Base-by-base conservation (phyloP, 2,797 vertebrate genomes). In the Sparus aurata region DNA sequence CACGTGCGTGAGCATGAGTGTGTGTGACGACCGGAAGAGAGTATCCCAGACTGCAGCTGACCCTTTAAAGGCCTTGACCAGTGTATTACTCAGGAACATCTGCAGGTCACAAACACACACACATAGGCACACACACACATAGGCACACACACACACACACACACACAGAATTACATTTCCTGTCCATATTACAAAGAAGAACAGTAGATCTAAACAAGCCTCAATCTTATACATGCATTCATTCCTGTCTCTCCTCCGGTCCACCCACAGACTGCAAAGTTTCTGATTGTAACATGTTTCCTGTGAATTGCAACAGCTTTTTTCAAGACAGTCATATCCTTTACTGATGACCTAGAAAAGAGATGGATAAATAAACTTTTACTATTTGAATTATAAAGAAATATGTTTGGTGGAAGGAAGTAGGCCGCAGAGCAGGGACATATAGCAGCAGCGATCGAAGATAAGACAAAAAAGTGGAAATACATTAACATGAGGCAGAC, bases 111-210 rank as follows among this genome's bases (percentile, higher is more conserved):
- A 75, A 71, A 74, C 71, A 73, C 0, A 12, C 22, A 73, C 49
- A 43, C 54, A 79, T 53, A 79, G 65, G 75, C 58, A 71, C 69
- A 65, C 55, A 78, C 77, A 72, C 13, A 67, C 66, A 41, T 23
- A 75, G 47, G 76, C 62, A 72, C 47, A 63, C 62, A 66, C 63
- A 65, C 41, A 52, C 53, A 73, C 34, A 67, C 53, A 55, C 62
- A 78, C 23, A 80, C 52, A 77, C 38, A 65, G 81, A 73, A 72
- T 59, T 84, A 79, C 43, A 85, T 92, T 94, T 90, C 66, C 72
- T 92, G 93, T 83, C 84, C 91, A 91, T 91, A 88, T 94, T 85
- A 92, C 91, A 95, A 82, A 92, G 82, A 92, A 87, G 82, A 92
- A 87, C 85, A 27, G 67, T 69, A 78, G 76, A 64, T 90, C 84